Evolutionary conservation across 1,140 invertebrate species (phyloP).

Genomic region (Heterodera schachtii): DNA sequence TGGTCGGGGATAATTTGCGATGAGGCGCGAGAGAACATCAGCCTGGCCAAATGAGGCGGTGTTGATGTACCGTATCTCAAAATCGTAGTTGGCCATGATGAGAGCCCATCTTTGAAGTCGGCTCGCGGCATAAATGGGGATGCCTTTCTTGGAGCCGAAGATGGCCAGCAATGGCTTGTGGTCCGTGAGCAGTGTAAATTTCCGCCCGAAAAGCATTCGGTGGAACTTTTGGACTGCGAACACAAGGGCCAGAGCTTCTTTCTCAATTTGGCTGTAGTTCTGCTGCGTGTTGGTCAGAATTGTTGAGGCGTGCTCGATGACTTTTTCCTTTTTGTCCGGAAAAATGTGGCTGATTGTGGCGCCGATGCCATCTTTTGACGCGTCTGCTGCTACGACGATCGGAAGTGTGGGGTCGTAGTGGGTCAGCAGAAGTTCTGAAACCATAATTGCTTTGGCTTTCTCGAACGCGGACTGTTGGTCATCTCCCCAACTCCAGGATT

Average conservation of each 20-base stretch:
- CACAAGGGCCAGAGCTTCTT: not conserved
- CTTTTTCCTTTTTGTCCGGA: not conserved
- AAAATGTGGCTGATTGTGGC: slow-evolving; percentile 44
- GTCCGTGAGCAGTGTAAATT: slow-evolving; percentile 69
- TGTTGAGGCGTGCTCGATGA: not conserved
- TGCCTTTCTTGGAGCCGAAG: not conserved
- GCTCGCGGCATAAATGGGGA: not conserved
- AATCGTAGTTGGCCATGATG: too few species aligned
- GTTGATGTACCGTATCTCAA: too few species aligned
- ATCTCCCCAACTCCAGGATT: slow-evolving; percentile 49
- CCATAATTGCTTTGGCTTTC: slow-evolving; percentile 44
- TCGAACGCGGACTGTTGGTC: slow-evolving; percentile 36
- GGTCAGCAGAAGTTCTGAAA: slow-evolving; percentile 41
- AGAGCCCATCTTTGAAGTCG: too few species aligned
- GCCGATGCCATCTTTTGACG: slow-evolving; percentile 56
- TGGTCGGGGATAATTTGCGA: too few species aligned
- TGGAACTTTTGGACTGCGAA: slow-evolving; percentile 64
- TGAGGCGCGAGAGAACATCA: too few species aligned
- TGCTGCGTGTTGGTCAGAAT: slow-evolving; percentile 66
- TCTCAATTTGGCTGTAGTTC: slow-evolving; percentile 66
- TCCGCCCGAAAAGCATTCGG: slow-evolving; percentile 68
- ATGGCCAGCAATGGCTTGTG: slow-evolving; percentile 55
- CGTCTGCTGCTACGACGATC: slow-evolving; percentile 55
- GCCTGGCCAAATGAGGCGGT: too few species aligned
- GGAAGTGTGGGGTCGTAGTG: slow-evolving; percentile 50